Base-by-base conservation (phyloP, 2,113 vertebrate genomes). In the Peromyscus polionotus region DNA sequence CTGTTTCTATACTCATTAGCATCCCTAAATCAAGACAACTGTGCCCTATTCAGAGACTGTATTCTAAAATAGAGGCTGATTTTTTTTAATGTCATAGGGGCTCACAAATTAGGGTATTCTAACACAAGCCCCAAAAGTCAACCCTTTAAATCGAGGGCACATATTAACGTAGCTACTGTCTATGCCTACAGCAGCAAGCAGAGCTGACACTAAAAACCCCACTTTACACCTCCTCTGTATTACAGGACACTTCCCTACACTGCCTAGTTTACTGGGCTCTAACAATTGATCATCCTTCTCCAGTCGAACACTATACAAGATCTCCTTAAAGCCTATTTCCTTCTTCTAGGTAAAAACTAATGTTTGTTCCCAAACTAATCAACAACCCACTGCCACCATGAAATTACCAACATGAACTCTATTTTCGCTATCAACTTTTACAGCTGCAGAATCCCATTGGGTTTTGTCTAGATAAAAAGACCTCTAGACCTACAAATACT, bases 41-140 rank as follows among this genome's bases (percentile, higher is more conserved):
- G 63, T 93, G 88, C 42, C 70, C 77, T 97, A 91, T 65, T 97
- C 96, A 86, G 94, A 95, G 80, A 79, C 48, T 97, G 17, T 94
- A 93, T 97, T 96, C 90, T 95, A 95, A 98, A 98, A 95, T 77
- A 96, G 51, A 96, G 16, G 36, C 81, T 89, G 57, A 91, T 73
- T 39, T 45, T 70, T 70, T 76, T 76, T 95, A 91, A 20, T 92
- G 54, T 94, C 77, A 68, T 20, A 94, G 93, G 59, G 3, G 22
- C 48, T 96, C 95, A 93, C 93, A 97, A 97, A 96, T 79, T 68
- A 90, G 68, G 73, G 91, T 98, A 97, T 97, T 93, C 93, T 87
- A 97, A 93, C 92, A 97, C 95, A 97, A 51, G 57, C 81, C 94
- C 94, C 89, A 96, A 97, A 95, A 85, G 85, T 95, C 95, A 97